Base-by-base conservation (phyloP, 2,797 vertebrate species). In the Phyllotis vaccarum region DNA sequence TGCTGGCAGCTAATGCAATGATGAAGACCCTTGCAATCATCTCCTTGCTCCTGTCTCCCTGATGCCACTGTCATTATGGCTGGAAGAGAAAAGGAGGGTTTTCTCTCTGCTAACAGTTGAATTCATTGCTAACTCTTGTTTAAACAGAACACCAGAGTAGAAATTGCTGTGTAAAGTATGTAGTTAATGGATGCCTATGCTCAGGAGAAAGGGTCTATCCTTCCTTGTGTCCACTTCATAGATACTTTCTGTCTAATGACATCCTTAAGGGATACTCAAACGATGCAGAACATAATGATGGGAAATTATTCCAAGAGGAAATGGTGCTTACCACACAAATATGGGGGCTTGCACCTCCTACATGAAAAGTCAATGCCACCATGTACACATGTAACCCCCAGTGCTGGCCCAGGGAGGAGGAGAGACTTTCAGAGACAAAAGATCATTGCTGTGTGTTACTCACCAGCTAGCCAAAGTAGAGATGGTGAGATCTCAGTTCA, bases 1-100 rank as follows among this genome's bases (percentile, higher is more conserved):
- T 96, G 96, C 92, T 97, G 96, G 68, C 93, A 91, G 98, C 97
- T 98, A 96, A 97, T 96, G 85, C 81, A 89, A 92, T 95, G 93
- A 96, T 94, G 81, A 94, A 68, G 85, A 96, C 90, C 93, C 91
- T 96, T 90, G 89, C 14, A 46, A 94, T 96, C 68, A 24, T 52
- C 91, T 54, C 74, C 80, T 86, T 43, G 62, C 34, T 97, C 97
- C 93, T 95, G 89, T 91, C 90, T 95, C 31, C 54, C 88, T 96
- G 91, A 95, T 94, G 60, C 16, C 5, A 60, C 72, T 93, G 80
- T 70, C 94, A 0, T 58, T 93, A 97, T 62, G 97, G 68, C 74
- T 91, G 82, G 11, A 90, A 91, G 56, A 95, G 31, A 52, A 90
- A 83, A 46, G 6, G 52, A 97, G 93, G 34, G 1, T 52, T 96